Evolutionary conservation across 2,888 invertebrate species (phyloP), one percentile per base, ranked within the genome.

Genomic region (Maniola hyperantus): DNA sequence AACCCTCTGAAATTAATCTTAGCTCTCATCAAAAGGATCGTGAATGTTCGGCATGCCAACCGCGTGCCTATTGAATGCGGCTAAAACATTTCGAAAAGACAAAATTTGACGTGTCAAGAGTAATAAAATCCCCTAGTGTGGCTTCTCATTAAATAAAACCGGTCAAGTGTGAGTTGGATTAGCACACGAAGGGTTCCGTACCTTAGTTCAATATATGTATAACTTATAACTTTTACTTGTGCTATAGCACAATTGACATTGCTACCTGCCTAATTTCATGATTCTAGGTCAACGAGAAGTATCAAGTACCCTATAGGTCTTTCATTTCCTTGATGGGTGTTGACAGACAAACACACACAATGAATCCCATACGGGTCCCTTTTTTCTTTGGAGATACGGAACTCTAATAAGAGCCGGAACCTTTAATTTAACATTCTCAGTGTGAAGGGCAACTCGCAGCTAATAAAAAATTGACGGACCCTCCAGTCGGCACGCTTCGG

Each of bases 1-100:
- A 82, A 74, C 87, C 85, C 88, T 81, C 81, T 84, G 81, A 89
- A 88, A 91, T 91, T 91, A 91, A 91, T 91, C 89, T 90, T 87
- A 85, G 82, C 83, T 83, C 81, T 87, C 87, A 85, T 90, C 88
- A 89, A 89, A 90, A 88, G 89, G 87, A 83, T 83, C 86, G 80
- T 75, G 82, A 85, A 89, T 90, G 80, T 82, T 85, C 77, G 75
- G 82, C 83, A 91, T 91, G 87, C 91, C 91, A 74, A 75, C 76
- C 79, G 74, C 76, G 77, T 80, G 58, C 66, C 65, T 68, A 84
- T 83, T 84, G 81, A 85, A 84, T 81, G 77, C 46, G 66, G 55
- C 64, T 63, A 65, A 71, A 72, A 75, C 73, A 72, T 68, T 86
- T 69, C 53, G 50, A 59, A 57, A 65, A 70, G 72, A 72, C 68